Evolutionary conservation across 2,113 vertebrate species (phyloP).

Genomic region (Pavo muticus): DNA sequence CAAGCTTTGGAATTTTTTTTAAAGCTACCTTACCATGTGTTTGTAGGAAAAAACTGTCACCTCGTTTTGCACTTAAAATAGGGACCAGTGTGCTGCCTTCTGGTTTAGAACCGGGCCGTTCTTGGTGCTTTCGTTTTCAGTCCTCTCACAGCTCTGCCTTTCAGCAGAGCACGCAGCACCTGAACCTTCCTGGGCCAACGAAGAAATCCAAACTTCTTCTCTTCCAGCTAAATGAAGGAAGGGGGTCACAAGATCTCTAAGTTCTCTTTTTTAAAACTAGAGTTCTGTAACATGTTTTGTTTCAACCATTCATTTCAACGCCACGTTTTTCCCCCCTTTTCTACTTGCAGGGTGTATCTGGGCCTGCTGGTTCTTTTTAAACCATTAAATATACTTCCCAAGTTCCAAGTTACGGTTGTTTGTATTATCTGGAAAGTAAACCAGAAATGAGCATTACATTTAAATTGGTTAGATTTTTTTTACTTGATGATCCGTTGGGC

Average conservation of each 20-base stretch:
- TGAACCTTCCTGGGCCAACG: not conserved
- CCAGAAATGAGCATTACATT: not conserved
- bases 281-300: not conserved
- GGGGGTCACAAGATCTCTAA: not conserved
- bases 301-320: not conserved
- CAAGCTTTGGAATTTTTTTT: not conserved
- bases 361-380: not conserved
- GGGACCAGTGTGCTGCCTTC: not conserved
- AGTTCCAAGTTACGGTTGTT: not conserved
- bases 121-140: not conserved
- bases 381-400: not conserved
- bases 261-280: not conserved
- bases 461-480: not conserved
- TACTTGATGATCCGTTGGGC: not conserved
- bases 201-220: not conserved
- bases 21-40: not conserved
- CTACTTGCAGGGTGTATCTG: not conserved
- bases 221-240: not conserved
- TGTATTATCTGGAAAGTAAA: not conserved
- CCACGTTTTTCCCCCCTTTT: accelerated
- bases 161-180: not conserved
- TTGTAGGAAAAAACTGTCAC: not conserved
- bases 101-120: not conserved
- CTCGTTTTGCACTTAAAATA: not conserved
- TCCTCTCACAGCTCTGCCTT: not conserved